These are phyloP conservation scores for Mesitornis unicolor DNA, from an alignment of 2,113 vertebrate genomes.

Conservation along the genomic window DNA sequence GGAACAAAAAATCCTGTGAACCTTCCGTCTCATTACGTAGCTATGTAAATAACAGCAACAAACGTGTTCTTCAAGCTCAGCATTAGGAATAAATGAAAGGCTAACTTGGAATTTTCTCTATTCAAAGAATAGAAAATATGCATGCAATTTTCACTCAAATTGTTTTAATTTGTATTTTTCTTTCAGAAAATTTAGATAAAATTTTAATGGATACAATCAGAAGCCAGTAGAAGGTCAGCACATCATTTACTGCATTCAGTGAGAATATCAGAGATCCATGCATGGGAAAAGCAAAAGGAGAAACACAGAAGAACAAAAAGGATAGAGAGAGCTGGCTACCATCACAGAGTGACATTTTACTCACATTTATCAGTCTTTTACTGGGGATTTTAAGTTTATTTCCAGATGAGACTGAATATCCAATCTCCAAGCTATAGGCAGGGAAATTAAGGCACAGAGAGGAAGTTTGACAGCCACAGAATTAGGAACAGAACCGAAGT, in stretches of 20 bases:
- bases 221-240: background rate
- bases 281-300: background rate
- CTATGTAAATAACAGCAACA: background rate
- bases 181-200: background rate
- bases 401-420: background rate
- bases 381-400: background rate
- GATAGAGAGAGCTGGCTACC: background rate
- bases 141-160: background rate
- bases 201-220: background rate
- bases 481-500: background rate
- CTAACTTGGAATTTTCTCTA: background rate
- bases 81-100: background rate
- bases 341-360: background rate
- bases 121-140: too few relatives aligned
- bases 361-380: background rate
- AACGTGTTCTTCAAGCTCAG: background rate
- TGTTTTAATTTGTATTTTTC: background rate
- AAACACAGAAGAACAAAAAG: background rate
- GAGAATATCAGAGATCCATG: background rate
- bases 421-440: background rate
- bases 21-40: background rate
- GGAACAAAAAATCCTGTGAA: background rate
- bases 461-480: background rate
- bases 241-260: background rate
- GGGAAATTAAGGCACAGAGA: background rate